Evolutionary conservation across 2,888 invertebrate genomes (phyloP), one percentile per base, ranked within the genome.

Genomic region (Himalopsyche anomala): DNA sequence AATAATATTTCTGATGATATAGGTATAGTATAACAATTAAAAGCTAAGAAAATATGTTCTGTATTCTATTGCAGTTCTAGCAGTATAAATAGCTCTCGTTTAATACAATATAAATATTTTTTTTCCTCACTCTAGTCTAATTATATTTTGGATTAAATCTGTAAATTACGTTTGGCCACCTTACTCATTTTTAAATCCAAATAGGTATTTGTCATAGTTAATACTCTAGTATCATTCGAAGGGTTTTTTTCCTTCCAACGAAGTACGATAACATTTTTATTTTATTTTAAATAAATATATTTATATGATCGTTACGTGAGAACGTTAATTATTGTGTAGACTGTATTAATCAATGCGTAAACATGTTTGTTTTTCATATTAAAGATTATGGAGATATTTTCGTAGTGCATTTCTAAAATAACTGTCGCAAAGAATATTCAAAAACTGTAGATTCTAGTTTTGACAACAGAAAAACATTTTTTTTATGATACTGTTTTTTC

Each of bases 161-260:
- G 81, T 86, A 84, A 54, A 84, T 62, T 51, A 55, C 80, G 45
- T 85, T 85, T 85, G 85, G 85, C 85, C 85, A 36, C 80, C 40
- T 8, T 80, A 56, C 81, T 85, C 28, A 83, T 80, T 81, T 40
- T 79, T 84, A 81, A 84, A 40, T 74, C 80, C 79, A 86, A 81
- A 86, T 51, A 51, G 9, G 9, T 86, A 86, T 84, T 86, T 86
- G 86, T 86, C 86, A 82, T 51, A 38, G 11, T 28, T 86, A 86
- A 86, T 86, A 86, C 86, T 83, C 83, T 80, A 56, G 80, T 55
- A 19, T 19, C 19, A 62, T 62, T 62, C 62, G 56, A 84, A 84
- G 19, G 36, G 80, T 62, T 62, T 62, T 62, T 19, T 9, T 19
- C 28, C 62, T 62, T 62, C 51, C 8, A 62, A 62, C 19, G 28